Evolutionary conservation across 2,113 vertebrate species (phyloP).

Genomic region (Thomomys bottae): DNA sequence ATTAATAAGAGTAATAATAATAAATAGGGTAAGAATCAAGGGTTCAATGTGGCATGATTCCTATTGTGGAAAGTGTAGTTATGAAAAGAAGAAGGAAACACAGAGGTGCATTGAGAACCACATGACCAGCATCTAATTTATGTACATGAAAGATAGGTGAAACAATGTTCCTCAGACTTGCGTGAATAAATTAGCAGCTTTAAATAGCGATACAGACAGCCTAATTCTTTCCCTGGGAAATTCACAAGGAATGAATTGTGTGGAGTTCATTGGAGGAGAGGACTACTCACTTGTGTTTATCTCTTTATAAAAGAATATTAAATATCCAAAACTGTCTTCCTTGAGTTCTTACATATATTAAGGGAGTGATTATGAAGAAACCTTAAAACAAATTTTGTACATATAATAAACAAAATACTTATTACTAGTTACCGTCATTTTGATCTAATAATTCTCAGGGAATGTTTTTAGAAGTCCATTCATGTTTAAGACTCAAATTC

Average conservation of each 20-base stretch:
- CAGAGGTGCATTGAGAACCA: background rate
- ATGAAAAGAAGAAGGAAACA: background rate
- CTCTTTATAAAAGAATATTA: conserved; percentile 41
- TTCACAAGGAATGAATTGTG: background rate
- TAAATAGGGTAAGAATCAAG: too few species aligned
- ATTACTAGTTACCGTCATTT: background rate
- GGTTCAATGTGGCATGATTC: background rate
- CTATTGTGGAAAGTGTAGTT: too few species aligned
- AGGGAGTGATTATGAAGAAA: too few species aligned
- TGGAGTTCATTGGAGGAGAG: background rate
- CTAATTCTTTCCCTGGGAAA: conserved; percentile 4
- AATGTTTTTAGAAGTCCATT: conserved; percentile 25
- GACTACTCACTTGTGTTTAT: background rate
- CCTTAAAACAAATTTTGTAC: conserved; percentile 8
- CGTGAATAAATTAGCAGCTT: conserved; percentile 33
- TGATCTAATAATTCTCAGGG: conserved; percentile 55
- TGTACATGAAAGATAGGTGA: background rate
- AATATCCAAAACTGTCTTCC: conserved; percentile 1
- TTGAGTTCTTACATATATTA: background rate
- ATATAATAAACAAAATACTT: conserved; percentile 52
- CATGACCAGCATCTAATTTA: background rate
- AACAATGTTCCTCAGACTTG: background rate
- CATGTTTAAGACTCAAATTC: conserved; percentile 51
- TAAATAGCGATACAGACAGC: background rate
- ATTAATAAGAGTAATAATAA: too few species aligned